Conservation (phyloP, 2,888 invertebrate species). For the Athrips mouffetella region DNA sequence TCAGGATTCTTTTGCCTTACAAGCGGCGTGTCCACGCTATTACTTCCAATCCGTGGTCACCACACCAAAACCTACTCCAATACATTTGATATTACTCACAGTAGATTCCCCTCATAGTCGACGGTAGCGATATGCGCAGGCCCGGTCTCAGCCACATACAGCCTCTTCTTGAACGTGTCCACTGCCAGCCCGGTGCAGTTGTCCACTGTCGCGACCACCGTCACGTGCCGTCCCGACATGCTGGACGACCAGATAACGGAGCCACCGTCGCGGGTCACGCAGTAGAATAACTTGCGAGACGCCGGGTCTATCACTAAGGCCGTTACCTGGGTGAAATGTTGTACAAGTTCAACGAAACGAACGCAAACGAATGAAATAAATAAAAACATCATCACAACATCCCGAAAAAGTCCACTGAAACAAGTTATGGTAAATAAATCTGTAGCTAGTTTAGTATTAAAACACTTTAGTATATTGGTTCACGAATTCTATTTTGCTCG, state of each 20-base stretch:
- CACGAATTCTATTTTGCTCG: too few relatives aligned
- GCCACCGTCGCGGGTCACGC: conserved; percentile 60
- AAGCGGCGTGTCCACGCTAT: too few relatives aligned
- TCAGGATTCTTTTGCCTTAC: too few relatives aligned
- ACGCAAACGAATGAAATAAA: too few relatives aligned
- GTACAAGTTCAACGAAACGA: too few relatives aligned
- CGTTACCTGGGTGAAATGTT: conserved; percentile 63
- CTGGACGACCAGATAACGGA: conserved; percentile 73
- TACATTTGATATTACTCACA: conserved; percentile 39
- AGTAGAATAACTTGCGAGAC: conserved; percentile 78
- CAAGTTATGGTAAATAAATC: too few relatives aligned
- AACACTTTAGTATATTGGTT: too few relatives aligned
- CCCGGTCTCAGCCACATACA: conserved; percentile 87
- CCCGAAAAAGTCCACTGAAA: too few relatives aligned
- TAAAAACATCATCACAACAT: too few relatives aligned
- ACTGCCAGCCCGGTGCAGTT: conserved; percentile 63
- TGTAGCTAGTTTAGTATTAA: too few relatives aligned
- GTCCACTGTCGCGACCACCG: conserved; percentile 30
- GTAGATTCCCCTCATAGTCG: conserved; percentile 50
- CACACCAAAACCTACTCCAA: conserved; percentile 26
- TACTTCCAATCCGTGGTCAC: conserved; percentile 65
- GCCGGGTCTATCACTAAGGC: conserved; percentile 82
- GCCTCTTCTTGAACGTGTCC: conserved; percentile 72
- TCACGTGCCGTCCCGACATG: conserved; percentile 69
- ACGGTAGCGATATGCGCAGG: conserved; percentile 60